Evolutionary conservation across 2,888 invertebrate species (phyloP).

Genomic region (Cheilosia impressa): DNA sequence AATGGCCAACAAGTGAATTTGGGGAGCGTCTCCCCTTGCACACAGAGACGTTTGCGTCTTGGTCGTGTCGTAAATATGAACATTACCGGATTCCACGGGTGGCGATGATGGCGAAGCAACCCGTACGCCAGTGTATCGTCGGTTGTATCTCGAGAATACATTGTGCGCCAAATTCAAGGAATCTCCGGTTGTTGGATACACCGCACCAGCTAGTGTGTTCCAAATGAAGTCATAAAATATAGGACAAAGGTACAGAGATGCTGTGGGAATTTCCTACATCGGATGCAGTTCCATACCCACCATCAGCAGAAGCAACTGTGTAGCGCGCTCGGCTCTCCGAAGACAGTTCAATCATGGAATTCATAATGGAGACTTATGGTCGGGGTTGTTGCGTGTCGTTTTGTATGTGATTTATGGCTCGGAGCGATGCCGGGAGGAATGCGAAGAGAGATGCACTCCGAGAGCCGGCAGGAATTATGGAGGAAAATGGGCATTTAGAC

Average conservation of each 20-base stretch:
- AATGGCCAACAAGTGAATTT: slow-evolving; percentile 70
- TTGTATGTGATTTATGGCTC: slow-evolving; percentile 65
- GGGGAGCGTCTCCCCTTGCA: slow-evolving; percentile 26
- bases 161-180: slow-evolving; percentile 53
- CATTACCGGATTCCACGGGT: slow-evolving; percentile 55
- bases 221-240: slow-evolving; percentile 75
- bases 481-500: slow-evolving; percentile 47
- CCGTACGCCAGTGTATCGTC: slow-evolving; percentile 13
- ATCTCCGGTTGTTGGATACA: slow-evolving; percentile 8
- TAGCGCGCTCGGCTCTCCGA: slow-evolving; percentile 36
- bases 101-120: slow-evolving; percentile 32
- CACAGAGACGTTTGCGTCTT: slow-evolving; percentile 2
- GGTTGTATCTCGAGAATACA: slow-evolving; percentile 43
- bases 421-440: slow-evolving; percentile 43
- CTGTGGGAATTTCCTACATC: slow-evolving; percentile 62
- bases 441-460: slow-evolving; percentile 19
- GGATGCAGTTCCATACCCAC: slow-evolving; percentile 19
- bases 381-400: slow-evolving; percentile 69
- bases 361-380: slow-evolving; percentile 68
- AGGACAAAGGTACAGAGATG: slow-evolving; percentile 67
- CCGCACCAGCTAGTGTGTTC: slow-evolving; percentile 59
- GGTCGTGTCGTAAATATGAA: slow-evolving; percentile 49
- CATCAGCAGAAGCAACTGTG: slow-evolving; percentile 24
- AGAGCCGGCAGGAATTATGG: slow-evolving; percentile 19
- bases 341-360: slow-evolving; percentile 73